phyloP scores from a whole-genome alignment of 2,797 vertebrate genomes.

The Lacerta viridis region DNA sequence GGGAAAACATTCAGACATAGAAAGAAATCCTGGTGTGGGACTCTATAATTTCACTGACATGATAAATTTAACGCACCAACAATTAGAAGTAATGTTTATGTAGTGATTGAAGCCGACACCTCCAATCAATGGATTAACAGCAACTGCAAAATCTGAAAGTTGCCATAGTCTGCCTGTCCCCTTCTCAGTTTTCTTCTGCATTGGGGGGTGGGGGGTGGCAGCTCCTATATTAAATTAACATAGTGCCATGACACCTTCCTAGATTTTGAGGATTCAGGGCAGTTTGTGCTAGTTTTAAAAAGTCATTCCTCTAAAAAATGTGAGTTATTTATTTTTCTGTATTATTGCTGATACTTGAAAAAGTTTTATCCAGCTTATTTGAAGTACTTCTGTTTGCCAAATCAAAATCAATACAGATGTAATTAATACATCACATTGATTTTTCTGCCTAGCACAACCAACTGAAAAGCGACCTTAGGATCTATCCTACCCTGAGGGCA shows the following conservation, averaged over 20 bases:
- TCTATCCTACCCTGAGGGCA: slow-evolving; percentile 83
- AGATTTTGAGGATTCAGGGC: not conserved
- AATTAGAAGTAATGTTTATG: not conserved
- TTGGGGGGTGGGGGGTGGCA: no score
- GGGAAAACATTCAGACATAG: not conserved
- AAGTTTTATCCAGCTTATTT: not conserved
- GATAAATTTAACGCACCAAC: no score
- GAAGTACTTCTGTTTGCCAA: slow-evolving; percentile 24
- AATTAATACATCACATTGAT: slow-evolving; percentile 84
- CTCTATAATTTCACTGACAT: not conserved
- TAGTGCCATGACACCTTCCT: not conserved
- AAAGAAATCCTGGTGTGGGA: not conserved
- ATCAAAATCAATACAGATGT: slow-evolving; percentile 80
- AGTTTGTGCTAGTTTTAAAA: not conserved
- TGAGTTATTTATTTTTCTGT: not conserved
- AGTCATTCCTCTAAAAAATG: not conserved
- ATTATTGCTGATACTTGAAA: not conserved
- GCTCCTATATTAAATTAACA: no score
- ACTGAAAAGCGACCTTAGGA: slow-evolving; percentile 82
- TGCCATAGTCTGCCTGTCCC: not conserved
- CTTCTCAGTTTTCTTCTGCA: not conserved
- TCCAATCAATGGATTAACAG: not conserved
- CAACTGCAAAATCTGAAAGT: no score
- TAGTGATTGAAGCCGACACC: not conserved
- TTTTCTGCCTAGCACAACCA: slow-evolving; percentile 79